Conservation (phyloP, 2,888 invertebrate genomes). For the Himalopsyche kuldschensis region DNA sequence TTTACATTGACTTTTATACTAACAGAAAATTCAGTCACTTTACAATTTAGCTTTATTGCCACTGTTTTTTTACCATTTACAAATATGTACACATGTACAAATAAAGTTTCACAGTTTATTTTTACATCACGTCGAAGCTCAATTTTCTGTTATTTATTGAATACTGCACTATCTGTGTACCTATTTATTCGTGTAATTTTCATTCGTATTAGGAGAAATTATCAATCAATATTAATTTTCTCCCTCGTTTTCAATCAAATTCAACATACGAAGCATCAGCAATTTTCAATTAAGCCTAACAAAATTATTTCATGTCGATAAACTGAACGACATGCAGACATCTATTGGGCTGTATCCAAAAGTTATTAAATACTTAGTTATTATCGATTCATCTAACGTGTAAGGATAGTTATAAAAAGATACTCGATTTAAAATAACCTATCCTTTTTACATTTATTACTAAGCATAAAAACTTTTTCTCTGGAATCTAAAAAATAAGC, state of each 20-base stretch:
- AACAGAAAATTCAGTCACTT: no score
- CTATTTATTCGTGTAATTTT: neutral
- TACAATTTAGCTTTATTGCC: no score
- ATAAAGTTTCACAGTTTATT: no score
- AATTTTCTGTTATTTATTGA: neutral
- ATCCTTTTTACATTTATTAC: no score
- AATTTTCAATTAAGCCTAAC: neutral
- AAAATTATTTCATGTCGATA: neutral
- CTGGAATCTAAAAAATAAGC: no score
- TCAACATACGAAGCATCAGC: neutral
- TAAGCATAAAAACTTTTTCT: no score
- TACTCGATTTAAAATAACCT: no score
- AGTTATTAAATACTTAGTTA: neutral
- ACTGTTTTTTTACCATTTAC: no score
- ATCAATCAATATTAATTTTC: neutral
- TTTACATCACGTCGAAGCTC: neutral
- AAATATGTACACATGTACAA: no score
- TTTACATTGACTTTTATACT: neutral
- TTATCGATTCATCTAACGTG: neutral
- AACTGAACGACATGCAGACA: neutral
- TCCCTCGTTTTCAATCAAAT: neutral
- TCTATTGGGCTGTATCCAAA: neutral
- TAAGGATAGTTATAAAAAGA: neutral
- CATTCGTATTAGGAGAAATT: neutral
- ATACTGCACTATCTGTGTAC: neutral